Evolutionary conservation across 2,888 invertebrate genomes (phyloP).

Genomic region (Leucoptera coffeella): DNA sequence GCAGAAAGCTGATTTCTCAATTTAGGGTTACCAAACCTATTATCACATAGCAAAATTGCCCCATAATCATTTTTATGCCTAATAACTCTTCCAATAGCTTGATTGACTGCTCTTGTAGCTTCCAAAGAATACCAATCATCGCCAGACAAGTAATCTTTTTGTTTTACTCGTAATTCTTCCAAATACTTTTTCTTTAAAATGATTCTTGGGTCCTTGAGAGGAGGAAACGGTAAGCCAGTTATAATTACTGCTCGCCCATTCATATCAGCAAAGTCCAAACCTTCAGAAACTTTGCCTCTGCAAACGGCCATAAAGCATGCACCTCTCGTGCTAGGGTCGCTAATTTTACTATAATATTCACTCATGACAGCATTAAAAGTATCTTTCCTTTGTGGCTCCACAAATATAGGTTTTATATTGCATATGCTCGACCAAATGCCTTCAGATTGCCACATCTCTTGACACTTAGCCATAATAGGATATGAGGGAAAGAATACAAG

Average conservation of each 20-base stretch:
- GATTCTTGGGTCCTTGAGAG: constrained; percentile 86
- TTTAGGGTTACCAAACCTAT: constrained; percentile 66
- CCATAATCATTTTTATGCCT: constrained; percentile 94
- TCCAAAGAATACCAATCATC: constrained; percentile 90
- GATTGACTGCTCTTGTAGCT: constrained; percentile 95
- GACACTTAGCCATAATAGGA: constrained; percentile 79
- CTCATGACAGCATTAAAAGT: constrained; percentile 74
- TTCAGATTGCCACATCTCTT: constrained; percentile 75
- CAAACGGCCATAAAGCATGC: constrained; percentile 97
- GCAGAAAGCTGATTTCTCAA: constrained; percentile 69
- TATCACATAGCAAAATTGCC: constrained; percentile 89
- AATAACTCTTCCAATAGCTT: constrained; percentile 97
- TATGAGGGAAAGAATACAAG: constrained; percentile 98
- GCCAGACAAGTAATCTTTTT: constrained; percentile 67
- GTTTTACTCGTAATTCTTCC: constrained; percentile 61
- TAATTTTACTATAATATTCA: constrained; percentile 79
- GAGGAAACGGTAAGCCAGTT: constrained; percentile 94
- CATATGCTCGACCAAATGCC: constrained; percentile 70
- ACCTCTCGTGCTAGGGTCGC: constrained; percentile 66
- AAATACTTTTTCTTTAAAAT: constrained; percentile 86
- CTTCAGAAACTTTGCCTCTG: constrained; percentile 96
- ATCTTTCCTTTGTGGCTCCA: constrained; percentile 84
- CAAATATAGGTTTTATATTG: constrained; percentile 66
- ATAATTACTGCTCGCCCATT: constrained; percentile 95
- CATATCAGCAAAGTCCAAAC: constrained; percentile 92